Base-by-base conservation (phyloP, 2,113 vertebrate genomes). In the Heliornis fulica region DNA sequence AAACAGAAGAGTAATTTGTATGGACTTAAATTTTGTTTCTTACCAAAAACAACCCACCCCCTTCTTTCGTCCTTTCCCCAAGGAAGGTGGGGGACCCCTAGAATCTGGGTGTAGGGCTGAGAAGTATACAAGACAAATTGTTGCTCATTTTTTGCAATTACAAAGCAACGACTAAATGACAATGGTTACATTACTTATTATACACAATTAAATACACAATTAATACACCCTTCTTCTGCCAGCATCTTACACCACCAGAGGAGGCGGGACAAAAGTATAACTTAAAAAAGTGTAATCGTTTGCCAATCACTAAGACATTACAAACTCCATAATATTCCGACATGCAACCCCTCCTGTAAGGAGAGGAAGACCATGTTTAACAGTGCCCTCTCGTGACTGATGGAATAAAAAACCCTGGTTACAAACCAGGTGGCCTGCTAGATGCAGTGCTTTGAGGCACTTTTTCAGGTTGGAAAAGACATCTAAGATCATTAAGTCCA, bases 281-380 rank as follows among this genome's bases (percentile, higher is more conserved):
- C 31, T 72, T 74, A 1, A 3, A 36, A 77, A 70, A 23, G 16
- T 63, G 4, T 22, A 46, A 38, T n/a, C 32, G 13, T 61, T 54
- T 81, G 46, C n/a, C 46, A 28, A 41, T 28, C 77, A 69, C 43
- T 28, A 54, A 29, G 28, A 11, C 11, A 13, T 1, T 41, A 50
- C 22, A 45, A 57, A 78, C 22, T 34, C 38, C 5, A 0, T 11
- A 1, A 0, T 11, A 9, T 8, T 78, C 46, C 46, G 41, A 38
- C 28, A 25, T n/a, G 46, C 36, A 60, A 4, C 12, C 12, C 25
- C 28, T 60, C 0, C 2, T 1, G 26, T 2, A 13, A 69, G 40
- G 23, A 57, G 48, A 68, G 34, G 57, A 31, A 86, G 84, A 54
- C 6, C 34, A 7, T 10, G 46, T 64, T 81, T 63, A 82, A 63